These are phyloP conservation scores for Pygoscelis adeliae DNA, from an alignment of 2,113 vertebrate species.

Conservation along the genomic window DNA sequence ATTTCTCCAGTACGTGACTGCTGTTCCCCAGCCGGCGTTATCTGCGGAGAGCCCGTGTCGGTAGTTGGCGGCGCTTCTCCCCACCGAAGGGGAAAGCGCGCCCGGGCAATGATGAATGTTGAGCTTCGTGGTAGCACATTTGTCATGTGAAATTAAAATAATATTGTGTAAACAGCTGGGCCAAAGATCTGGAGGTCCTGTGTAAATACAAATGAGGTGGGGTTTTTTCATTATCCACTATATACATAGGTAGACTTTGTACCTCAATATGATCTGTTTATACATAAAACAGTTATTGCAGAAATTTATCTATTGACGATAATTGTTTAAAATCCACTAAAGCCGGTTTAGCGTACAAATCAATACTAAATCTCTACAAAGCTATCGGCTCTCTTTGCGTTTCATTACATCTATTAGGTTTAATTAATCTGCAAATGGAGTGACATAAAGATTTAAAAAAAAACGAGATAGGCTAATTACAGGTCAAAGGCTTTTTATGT, in stretches of 20 bases:
- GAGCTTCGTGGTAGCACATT: background rate
- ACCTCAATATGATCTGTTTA: background rate
- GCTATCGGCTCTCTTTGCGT: background rate
- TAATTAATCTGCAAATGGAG: slow-evolving; percentile 60
- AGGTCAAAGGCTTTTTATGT: slow-evolving; percentile 23
- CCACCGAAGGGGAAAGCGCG: background rate
- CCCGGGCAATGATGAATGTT: background rate
- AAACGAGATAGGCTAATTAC: slow-evolving; percentile 9
- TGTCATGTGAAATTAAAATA: slow-evolving; percentile 34
- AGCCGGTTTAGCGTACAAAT: background rate
- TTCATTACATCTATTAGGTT: slow-evolving; percentile 55
- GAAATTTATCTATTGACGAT: background rate
- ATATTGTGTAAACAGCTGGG: background rate
- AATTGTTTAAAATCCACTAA: slow-evolving; percentile 25
- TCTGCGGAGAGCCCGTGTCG: background rate
- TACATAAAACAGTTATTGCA: background rate
- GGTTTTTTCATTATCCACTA: background rate
- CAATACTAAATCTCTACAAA: slow-evolving; percentile 20
- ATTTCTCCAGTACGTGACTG: background rate
- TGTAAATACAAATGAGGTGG: background rate
- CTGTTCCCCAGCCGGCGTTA: background rate
- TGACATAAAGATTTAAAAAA: background rate
- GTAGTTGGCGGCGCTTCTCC: background rate
- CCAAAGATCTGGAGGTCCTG: background rate
- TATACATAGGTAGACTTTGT: background rate